Evolutionary conservation across 2,113 vertebrate genomes (phyloP).

Genomic region (Oreamnos americanus): DNA sequence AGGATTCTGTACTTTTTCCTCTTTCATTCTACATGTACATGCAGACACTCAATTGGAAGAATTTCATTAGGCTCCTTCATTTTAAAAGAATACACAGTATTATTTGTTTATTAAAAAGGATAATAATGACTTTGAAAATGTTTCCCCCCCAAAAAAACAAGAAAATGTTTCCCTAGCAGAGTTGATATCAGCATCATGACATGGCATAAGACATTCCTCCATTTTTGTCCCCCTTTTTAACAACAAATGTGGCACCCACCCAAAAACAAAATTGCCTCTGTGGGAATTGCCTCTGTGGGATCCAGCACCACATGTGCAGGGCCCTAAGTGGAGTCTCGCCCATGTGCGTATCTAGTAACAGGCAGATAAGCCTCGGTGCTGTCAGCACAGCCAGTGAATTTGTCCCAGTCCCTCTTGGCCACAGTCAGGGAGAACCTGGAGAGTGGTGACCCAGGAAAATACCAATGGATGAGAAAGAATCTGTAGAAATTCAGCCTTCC

Average conservation of each 20-base stretch:
- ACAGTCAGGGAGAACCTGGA: neutral
- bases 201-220: neutral
- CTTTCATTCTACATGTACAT: neutral
- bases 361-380: neutral
- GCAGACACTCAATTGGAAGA: neutral
- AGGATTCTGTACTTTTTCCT: neutral
- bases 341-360: neutral
- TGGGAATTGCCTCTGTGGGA: neutral
- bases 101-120: neutral
- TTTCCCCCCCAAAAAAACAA: too few species aligned
- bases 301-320: neutral
- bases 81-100: neutral
- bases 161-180: neutral
- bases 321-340: neutral
- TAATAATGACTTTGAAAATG: neutral
- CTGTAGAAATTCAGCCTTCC: neutral
- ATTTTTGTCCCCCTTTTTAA: neutral
- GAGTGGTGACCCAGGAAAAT: neutral
- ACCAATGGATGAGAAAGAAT: neutral
- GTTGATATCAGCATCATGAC: neutral
- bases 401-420: neutral
- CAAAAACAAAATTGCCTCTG: neutral
- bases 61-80: neutral
- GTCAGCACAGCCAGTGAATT: neutral
- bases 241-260: neutral